Conservation (phyloP, 2,113 vertebrate species). For the Ctenodactylus gundi region DNA sequence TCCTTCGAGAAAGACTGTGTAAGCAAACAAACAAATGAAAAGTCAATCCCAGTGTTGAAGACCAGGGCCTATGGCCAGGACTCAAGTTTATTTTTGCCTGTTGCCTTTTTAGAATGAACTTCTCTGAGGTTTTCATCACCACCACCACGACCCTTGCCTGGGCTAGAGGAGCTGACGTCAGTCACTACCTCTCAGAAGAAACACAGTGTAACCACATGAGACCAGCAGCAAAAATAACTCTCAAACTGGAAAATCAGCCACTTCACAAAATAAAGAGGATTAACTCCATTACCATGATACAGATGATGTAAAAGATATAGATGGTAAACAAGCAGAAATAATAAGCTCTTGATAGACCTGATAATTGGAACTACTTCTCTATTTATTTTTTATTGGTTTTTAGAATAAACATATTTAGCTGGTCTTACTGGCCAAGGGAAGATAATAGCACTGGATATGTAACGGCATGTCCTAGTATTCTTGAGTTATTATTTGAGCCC, state of each 20-base stretch:
- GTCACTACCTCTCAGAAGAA: not conserved
- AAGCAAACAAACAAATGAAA: not conserved
- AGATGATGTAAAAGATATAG: not conserved
- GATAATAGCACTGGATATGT: not conserved
- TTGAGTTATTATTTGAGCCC: not conserved
- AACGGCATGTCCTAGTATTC: not conserved
- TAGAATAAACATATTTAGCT: not conserved
- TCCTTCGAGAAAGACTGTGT: not conserved
- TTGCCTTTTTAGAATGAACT: not conserved
- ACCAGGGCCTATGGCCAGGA: not conserved
- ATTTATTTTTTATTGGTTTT: not conserved
- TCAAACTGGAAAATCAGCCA: not conserved
- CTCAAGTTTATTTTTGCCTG: not conserved
- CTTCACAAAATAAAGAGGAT: not conserved
- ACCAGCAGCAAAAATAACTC: not conserved
- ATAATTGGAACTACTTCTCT: not conserved
- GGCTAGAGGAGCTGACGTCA: not conserved
- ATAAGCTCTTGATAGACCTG: not conserved
- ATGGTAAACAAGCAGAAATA: not conserved
- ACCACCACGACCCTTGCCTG: not conserved
- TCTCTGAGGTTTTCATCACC: not conserved
- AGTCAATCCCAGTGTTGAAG: not conserved
- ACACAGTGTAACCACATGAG: not conserved
- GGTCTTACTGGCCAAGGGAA: not conserved
- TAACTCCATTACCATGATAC: not conserved